A percentile compares a stretch with the other conserved stretches of the same genome.
Conservation (phyloP, 2,888 invertebrate genomes). For the Limenitis arthemis region DNA sequence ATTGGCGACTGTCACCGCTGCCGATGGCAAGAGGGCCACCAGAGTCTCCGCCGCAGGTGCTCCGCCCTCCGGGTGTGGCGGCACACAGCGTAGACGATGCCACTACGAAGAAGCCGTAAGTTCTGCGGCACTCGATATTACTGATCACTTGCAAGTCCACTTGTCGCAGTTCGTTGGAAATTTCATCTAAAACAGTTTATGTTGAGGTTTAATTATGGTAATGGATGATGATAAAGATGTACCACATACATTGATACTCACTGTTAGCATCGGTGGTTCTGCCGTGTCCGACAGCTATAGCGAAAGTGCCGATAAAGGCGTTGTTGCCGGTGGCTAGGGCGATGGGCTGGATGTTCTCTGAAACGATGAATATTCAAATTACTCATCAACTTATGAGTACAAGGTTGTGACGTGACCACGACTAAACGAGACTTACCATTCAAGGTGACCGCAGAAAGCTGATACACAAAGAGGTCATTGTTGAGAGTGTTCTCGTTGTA, state of each 20-base stretch:
- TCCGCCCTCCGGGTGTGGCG: conserved; percentile 31
- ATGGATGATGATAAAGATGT: conserved; percentile 21
- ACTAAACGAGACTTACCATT: conserved; percentile 12
- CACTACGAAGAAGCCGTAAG: conserved; percentile 32
- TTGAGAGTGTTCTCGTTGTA: conserved; percentile 9
- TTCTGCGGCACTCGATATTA: conserved; percentile 38
- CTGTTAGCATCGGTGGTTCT: no score
- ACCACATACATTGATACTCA: conserved; percentile 2
- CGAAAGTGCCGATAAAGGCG: neutral
- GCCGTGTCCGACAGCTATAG: conserved; percentile 1
- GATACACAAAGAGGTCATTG: conserved; percentile 25
- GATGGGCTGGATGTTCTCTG: conserved; percentile 3
- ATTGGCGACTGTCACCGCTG: conserved; percentile 4
- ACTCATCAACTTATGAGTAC: neutral
- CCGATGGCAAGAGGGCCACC: conserved; percentile 33
- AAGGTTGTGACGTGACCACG: neutral
- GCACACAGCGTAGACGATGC: conserved; percentile 39
- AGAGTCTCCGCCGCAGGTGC: conserved; percentile 35
- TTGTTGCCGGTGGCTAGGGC: neutral
- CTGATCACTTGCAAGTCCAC: conserved; percentile 49
- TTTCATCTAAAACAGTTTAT: conserved; percentile 25
- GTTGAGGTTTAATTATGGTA: neutral
- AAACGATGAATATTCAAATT: neutral
- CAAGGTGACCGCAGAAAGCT: conserved; percentile 9
- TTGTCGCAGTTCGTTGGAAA: conserved; percentile 45